Base-by-base conservation (phyloP, 2,888 invertebrate genomes). In the Drosophila kambysellisi region DNA sequence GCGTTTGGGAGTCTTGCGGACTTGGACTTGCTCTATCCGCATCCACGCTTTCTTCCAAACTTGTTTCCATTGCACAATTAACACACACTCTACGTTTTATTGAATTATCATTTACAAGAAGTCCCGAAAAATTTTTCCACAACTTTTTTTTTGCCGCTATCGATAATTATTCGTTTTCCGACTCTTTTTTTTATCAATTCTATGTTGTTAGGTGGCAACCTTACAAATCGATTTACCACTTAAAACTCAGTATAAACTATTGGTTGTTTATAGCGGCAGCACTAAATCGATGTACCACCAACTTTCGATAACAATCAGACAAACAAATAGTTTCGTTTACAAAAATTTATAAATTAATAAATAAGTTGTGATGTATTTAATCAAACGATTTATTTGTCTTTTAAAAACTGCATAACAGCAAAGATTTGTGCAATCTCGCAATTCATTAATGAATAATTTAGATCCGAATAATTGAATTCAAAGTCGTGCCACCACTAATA, bases 101-200 rank as follows among this genome's bases (percentile, higher is more conserved):
- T 70, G 9, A 61, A 67, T 82, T 73, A 63, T 58, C 74, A 74
- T 84, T 81, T 72, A 70, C 43, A 64, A 75, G 39, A 51, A 59
- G 57, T 70, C 61, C 54, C 52, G 70, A 59, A 65, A 71, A 76
- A 76, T 37, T 71, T 83, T 83, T 62, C 72, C 61, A 58, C 70
- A 73, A 74, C 60, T 63, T 82, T 81, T 78, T 63, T 81, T 72
- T 78, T 74, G 80, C 87, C 87, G 82, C 87, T 84, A 84, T 83
- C 79, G 86, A 86, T 86, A 71, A 58, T 33, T 60, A 62, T 66
- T 68, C 63, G 58, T 54, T 54, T 56, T 7, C 48, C 29, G 32
- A 39, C 48, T 48, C 46, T 43, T 25, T 8, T 8, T 4, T 32
- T 9, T 65, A 74, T 83, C 82, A 79, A 64, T 32, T 70, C 11